Evolutionary conservation across 2,113 vertebrate genomes (phyloP), one percentile per base, ranked within the genome.

Genomic region (Prunella fulvescens): DNA sequence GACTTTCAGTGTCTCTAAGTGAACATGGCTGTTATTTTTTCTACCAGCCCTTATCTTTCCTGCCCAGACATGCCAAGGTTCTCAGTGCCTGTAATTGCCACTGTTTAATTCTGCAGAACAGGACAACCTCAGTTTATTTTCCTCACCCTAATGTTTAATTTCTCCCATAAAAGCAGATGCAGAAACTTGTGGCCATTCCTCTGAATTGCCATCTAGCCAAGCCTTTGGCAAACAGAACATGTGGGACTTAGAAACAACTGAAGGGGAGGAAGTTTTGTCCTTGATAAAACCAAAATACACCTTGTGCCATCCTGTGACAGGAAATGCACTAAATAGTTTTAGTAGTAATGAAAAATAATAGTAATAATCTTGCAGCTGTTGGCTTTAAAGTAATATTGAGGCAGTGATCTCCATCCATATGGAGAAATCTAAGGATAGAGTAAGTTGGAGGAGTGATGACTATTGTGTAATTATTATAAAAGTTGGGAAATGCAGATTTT

Each of bases 101-200:
- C 48, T 57, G 71, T 72, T 94, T 86, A 93, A 85, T 95, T 89
- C 81, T 58, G 61, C 73, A 89, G 57, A 82, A 44, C 44, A 53
- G 58, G 62, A 54, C 78, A 80, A 79, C 60, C 29, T 92, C 57
- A 12, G 70, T 82, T 31, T 70, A 48, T 48, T 78, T 90, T 62
- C 51, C 85, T 97, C 83, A 96, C 81, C 77, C 91, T 96, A 7
- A 91, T 91, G 62, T 89, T 96, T 39, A 91, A 81, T 76, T 96
- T 97, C 71, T 92, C 89, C 92, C 80, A 91, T 83, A 85, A 95
- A 45, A 92, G 54, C 50, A 95, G 87, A 92, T 91, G 69, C 42
- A 94, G 91, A 90, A 98, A 95, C 51, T 96, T 97, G 73, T 91
- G 62, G 39, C 22, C 17, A 3, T 96, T 97, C 39, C 44, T 67